phyloP scores from a whole-genome alignment of 2,113 vertebrate genomes.

The Rattus rattus region DNA sequence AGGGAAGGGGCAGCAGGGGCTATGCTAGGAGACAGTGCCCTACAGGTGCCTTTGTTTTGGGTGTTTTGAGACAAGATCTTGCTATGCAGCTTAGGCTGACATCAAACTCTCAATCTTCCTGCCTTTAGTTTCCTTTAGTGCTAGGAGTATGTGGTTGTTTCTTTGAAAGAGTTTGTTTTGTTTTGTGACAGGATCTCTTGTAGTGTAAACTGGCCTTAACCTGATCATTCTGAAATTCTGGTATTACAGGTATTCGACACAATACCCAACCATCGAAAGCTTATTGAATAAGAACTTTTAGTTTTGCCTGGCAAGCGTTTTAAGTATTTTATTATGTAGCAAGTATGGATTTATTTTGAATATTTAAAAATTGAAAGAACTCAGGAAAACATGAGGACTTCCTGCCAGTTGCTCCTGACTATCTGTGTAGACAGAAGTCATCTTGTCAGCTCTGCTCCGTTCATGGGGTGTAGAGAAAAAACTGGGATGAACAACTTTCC shows the following conservation, averaged over 20 bases:
- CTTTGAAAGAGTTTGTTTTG: slow-evolving; percentile 3
- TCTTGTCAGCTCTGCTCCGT: background rate
- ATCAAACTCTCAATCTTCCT: background rate
- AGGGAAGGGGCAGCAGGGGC: background rate
- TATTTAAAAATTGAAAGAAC: background rate
- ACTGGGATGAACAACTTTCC: background rate
- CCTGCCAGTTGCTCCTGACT: background rate
- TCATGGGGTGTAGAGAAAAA: background rate
- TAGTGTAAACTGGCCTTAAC: background rate
- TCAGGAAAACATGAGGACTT: background rate
- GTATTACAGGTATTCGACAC: background rate
- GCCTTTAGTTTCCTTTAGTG: background rate
- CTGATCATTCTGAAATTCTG: background rate
- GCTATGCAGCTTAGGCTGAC: background rate
- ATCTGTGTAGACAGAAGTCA: rapidly evolving
- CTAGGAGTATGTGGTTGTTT: background rate
- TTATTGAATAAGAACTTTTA: background rate
- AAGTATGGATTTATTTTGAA: slow-evolving; percentile 4
- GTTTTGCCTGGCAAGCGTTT: background rate
- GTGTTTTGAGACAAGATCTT: background rate
- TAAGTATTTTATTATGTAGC: background rate
- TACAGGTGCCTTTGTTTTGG: background rate
- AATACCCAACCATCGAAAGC: background rate
- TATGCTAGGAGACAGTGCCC: background rate
- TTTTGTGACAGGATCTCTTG: background rate